These are phyloP conservation scores for Micrasema minimum DNA, from an alignment of 1,140 invertebrate species.

Conservation along the genomic window DNA sequence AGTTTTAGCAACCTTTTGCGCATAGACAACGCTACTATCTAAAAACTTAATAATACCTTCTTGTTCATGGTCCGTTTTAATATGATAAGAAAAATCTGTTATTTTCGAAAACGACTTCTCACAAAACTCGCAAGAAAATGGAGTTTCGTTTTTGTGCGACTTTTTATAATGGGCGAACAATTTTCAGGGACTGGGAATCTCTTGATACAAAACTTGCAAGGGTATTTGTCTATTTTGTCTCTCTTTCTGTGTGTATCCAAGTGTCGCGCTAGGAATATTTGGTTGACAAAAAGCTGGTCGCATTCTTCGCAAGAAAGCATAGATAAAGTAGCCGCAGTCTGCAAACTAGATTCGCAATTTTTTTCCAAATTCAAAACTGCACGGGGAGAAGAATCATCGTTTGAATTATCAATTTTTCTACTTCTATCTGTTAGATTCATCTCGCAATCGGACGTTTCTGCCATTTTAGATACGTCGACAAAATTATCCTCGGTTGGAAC, in stretches of 20 bases:
- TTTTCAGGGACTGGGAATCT: neutral
- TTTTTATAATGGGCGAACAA: constrained; percentile 21
- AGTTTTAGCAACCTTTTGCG: neutral
- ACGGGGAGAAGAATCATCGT: too few relatives aligned
- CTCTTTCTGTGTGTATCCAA: neutral
- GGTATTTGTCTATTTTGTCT: constrained; percentile 10
- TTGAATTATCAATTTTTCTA: too few relatives aligned
- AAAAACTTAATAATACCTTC: constrained; percentile 12
- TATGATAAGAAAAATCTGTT: constrained; percentile 8
- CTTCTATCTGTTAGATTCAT: too few relatives aligned
- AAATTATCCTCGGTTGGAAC: neutral
- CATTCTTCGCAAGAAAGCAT: constrained; percentile 11
- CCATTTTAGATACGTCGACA: constrained; percentile 1
- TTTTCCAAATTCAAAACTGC: too few relatives aligned
- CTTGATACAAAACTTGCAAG: constrained; percentile 7
- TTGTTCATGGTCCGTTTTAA: neutral
- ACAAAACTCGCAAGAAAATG: constrained; percentile 14
- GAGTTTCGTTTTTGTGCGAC: neutral
- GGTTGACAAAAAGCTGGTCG: neutral
- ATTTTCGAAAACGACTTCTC: neutral
- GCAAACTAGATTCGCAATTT: too few relatives aligned
- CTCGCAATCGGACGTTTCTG: neutral
- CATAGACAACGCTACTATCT: neutral
- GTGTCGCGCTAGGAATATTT: neutral
- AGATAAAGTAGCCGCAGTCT: neutral